These are phyloP conservation scores for Anoplolepis gracilipes DNA, from an alignment of 1,140 invertebrate genomes.

Conservation along the genomic window DNA sequence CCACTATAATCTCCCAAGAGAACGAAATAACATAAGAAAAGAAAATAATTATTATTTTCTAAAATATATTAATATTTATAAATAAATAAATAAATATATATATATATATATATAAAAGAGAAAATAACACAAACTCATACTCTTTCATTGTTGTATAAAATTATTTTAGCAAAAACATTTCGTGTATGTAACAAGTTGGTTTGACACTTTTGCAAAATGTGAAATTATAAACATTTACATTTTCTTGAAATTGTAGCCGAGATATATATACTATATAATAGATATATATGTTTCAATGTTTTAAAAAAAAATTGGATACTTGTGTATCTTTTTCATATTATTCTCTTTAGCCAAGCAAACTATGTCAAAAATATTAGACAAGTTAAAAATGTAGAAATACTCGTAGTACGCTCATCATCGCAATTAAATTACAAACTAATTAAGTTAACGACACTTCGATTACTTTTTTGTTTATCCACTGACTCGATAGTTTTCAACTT, in stretches of 20 bases:
- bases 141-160: too few species aligned
- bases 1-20: not conserved
- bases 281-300: not conserved
- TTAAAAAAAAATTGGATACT: not conserved
- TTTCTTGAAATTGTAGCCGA: not conserved
- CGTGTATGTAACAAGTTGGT: not conserved
- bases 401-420: not conserved
- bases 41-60: not conserved
- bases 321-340: not conserved
- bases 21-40: not conserved
- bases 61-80: not conserved
- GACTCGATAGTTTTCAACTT: constrained; percentile 22
- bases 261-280: not conserved
- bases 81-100: too few species aligned
- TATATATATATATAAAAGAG: not conserved
- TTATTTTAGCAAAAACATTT: not conserved
- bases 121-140: too few species aligned
- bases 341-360: not conserved
- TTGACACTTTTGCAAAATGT: not conserved
- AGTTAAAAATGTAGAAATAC: too few species aligned
- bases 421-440: constrained; percentile 40
- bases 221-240: not conserved
- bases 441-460: constrained; percentile 43
- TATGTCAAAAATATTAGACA: too few species aligned
- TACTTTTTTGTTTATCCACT: constrained; percentile 48